Evolutionary conservation across 2,113 vertebrate genomes (phyloP), one percentile per base, ranked within the genome.

Genomic region (Athene cunicularia): DNA sequence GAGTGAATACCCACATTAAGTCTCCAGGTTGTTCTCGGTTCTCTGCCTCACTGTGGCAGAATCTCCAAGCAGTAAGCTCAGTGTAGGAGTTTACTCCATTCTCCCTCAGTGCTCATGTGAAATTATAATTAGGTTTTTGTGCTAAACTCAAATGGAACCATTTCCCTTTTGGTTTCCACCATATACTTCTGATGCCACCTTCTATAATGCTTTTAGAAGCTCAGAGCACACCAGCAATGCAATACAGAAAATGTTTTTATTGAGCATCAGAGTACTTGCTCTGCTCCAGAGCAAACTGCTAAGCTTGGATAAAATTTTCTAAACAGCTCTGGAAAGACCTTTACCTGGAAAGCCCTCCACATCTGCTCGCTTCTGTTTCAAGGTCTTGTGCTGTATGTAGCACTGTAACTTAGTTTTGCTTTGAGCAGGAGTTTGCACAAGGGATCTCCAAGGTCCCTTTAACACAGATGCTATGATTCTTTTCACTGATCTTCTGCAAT

Each of bases 31-130:
- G 95, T 66, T 95, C 91, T 88, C 24, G 0, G 62, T 74, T 93
- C 82, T 88, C 92, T 90, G 79, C 82, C 88, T 88, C 23, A 2
- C 91, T 77, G 35, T 85, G 86, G 83, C 86, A 95, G 17, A 56
- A 66, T 60, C 86, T 95, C 80, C 66, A 62, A 68, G 93, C 94
- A 70, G 52, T 60, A 68, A 93, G 80, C 32, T 23, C 53, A 90
- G 63, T 66, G 94, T 86, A 83, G 93, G 93, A 95, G 83, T 95
- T 95, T 84, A 85, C 85, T 95, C 90, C 56, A 64, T 70, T 90
- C 63, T 93, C 50, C 67, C 22, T 88, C 35, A 26, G n/a, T 50
- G 88, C 59, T 88, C 53, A 50, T 88, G 43, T 74, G 83, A 92
- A 86, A 89, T 90, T 75, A 35, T 76, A 83, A 81, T 81, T 77